A percentile compares a stretch with the other conserved stretches of the same genome.
phyloP scores from a whole-genome alignment of 2,888 invertebrate genomes.

The Azorinus chamasolen region DNA sequence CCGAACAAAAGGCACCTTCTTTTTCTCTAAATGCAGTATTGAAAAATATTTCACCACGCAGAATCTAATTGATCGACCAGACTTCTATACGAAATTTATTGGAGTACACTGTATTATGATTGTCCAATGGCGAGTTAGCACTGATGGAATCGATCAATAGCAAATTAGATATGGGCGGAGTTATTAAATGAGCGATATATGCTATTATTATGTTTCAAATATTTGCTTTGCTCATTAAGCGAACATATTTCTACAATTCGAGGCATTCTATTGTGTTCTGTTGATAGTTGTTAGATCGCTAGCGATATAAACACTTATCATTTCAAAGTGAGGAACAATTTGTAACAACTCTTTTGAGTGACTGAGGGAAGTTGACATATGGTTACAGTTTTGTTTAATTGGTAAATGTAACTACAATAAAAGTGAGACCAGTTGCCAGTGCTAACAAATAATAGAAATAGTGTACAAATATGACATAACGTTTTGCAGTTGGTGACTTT shows the following conservation, averaged over 20 bases:
- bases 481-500: no score
- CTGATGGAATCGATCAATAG: conserved; percentile 42
- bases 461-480: no score
- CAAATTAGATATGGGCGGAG: conserved; percentile 55
- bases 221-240: conserved; percentile 48
- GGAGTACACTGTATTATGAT: conserved; percentile 16
- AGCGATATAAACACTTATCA: conserved; percentile 3
- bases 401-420: no score
- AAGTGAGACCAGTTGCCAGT: no score
- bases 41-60: neutral
- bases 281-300: conserved; percentile 5
- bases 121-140: conserved; percentile 38
- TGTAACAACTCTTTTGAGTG: neutral
- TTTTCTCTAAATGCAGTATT: conserved; percentile 2
- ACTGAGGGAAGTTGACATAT: no score
- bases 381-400: no score
- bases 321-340: conserved; percentile 19
- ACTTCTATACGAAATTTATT: conserved; percentile 12
- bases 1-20: neutral
- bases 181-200: conserved; percentile 17
- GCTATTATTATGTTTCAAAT: conserved; percentile 50
- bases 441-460: no score
- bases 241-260: conserved; percentile 49
- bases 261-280: conserved; percentile 11
- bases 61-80: neutral